Percentiles rank a stretch among this genome's conserved stretches.
Conservation (phyloP, 2,113 vertebrate species). For the Accipiter virgatus region DNA sequence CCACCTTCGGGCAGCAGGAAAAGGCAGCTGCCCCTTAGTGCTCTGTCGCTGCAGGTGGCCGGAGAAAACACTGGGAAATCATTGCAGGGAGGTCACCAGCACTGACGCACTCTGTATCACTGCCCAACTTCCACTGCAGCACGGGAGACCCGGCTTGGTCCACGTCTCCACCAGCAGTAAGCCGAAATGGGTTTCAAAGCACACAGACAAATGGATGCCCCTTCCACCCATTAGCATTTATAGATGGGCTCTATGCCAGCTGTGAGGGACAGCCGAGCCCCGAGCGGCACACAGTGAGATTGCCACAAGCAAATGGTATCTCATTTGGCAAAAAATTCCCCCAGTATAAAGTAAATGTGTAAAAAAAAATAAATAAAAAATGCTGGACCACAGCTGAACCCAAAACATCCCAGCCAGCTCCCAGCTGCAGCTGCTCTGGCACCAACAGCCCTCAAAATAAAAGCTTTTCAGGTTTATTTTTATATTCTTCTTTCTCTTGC, state of each 20-base stretch:
- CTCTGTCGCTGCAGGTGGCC: not conserved
- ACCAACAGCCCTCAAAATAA: not conserved
- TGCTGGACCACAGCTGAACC: not conserved
- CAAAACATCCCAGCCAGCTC: not conserved
- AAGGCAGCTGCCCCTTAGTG: not conserved
- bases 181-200: not conserved
- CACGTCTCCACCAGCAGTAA: not conserved
- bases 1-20: slow-evolving; percentile 54
- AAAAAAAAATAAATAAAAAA: not conserved
- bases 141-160: not conserved
- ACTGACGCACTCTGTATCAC: not conserved
- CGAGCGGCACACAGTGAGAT: not conserved
- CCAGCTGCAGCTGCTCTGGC: not conserved
- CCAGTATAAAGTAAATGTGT: not conserved
- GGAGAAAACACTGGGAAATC: not conserved
- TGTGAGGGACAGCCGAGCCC: not conserved
- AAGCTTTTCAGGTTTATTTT: not conserved
- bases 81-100: not conserved
- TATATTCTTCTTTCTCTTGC: not conserved
- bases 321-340: not conserved
- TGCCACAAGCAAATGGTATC: not conserved
- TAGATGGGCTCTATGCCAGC: accelerated
- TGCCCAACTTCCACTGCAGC: not conserved
- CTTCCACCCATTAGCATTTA: not conserved
- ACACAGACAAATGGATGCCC: not conserved